Evolutionary conservation across 2,797 vertebrate genomes (phyloP), one percentile per base, ranked within the genome.

Genomic region (Anabas testudineus): DNA sequence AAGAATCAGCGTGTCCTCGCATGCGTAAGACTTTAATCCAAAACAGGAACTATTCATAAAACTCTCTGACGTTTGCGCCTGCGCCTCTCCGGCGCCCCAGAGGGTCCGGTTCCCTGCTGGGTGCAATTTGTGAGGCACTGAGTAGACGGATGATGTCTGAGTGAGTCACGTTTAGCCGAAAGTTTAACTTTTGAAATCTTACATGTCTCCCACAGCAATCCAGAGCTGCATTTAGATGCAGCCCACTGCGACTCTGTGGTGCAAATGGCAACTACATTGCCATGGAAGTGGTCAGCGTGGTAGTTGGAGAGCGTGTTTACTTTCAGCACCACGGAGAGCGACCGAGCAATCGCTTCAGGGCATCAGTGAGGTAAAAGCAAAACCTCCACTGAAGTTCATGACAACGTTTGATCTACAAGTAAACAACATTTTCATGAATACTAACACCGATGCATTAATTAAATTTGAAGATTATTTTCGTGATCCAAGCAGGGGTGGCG

Each of bases 281-380:
- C 24, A 5, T 4, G 7, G 36, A 51, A 14, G 52, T 37, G 21
- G 36, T 41, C 7, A 7, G 19, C 10, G 36, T 45, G 37, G 71
- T 57, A 26, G 14, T 32, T 47, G 68, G 61, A 22, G 1, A 36
- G 9, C 4, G 24, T 48, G 64, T 81, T 80, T 53, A 39, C 42
- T 63, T 87, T 82, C 87, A 91, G 89, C 46, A 92, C 90, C 86
- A 74, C 7, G 72, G 89, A 90, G 82, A 91, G 86, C 28, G 53
- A 74, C 61, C 58, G 43, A 30, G 48, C 9, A 53, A 18, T 15
- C 3, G 32, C 78, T 14, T 18, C 46, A 22, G 51, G 82, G 60
- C 70, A 58, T 37, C 16, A 41, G 10, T 62, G 56, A 56, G 14
- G 39, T 43, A 2, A 39, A 53, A 59, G 32, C 26, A 56, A 48